Base-by-base conservation (phyloP, 1,140 invertebrate species). In the Elymnias hypermnestra region DNA sequence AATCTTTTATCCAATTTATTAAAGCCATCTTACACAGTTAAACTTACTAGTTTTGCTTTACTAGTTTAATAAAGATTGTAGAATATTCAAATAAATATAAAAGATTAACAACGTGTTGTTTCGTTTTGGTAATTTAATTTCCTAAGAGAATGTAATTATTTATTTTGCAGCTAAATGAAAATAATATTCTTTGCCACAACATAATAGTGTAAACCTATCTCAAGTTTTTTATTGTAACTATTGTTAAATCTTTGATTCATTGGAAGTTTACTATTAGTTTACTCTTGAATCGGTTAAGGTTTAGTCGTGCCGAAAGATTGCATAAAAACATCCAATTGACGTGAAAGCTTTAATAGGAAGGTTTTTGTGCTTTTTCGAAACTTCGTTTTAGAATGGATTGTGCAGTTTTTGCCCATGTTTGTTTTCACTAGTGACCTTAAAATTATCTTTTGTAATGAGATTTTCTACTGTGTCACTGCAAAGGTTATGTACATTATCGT, bases 201-300 rank as follows among this genome's bases (percentile, higher is more conserved):
- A n/a, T n/a, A n/a, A 29, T 29, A 12, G 26, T 29, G 26, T 29
- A 13, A 6, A 29, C 26, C 1, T 12, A 29, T 12, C 26, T 29
- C 13, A 29, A 10, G 1, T 2, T 29, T 12, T 29, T 29, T 29
- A 29, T 29, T 12, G 26, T 29, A 29, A 29, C 26, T 13, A 29
- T 28, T 28, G 19, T 22, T 35, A 47, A 39, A 35, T 18, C 36
- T 35, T 25, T 38, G 21, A 29, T 19, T 29, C 26, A 29, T 12
- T 29, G 0, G 9, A 29, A 22, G 21, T 22, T 49, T 37, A 12
- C 43, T 47, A 49, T 57, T 62, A 62, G 58, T 62, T 28, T 38
- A 28, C 23, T 23, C 23, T 31, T 26, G 43, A 41, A 44, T 23
- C 35, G 26, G 43, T 21, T 22, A 14, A 28, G 40, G 29, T 33